These are phyloP conservation scores for Pseudomyrmex cubaensis DNA, from an alignment of 1,140 invertebrate species.

Conservation along the genomic window DNA sequence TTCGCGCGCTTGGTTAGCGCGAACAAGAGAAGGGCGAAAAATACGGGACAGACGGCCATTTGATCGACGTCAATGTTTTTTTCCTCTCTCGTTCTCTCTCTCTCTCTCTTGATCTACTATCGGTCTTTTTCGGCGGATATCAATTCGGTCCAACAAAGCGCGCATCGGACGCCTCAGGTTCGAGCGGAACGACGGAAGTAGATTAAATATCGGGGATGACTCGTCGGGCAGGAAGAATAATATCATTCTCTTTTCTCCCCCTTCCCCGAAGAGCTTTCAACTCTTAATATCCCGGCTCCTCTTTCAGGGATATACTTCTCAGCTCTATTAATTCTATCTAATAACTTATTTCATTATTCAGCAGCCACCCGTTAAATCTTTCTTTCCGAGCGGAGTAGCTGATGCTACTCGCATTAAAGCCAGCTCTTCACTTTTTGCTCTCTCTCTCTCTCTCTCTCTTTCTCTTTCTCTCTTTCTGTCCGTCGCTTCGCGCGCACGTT, in stretches of 20 bases:
- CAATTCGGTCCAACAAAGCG: constrained; percentile 49
- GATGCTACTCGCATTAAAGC: constrained; percentile 39
- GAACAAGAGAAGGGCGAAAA: neutral
- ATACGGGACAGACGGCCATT: neutral
- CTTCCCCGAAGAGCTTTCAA: constrained; percentile 40
- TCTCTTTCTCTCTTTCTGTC: no score
- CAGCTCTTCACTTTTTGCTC: constrained; percentile 31
- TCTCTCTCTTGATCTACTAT: neutral
- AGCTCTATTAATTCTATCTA: constrained; percentile 57
- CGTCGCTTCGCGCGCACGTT: neutral
- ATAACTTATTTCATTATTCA: constrained; percentile 63
- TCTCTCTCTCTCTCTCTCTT: neutral
- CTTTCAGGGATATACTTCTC: constrained; percentile 60
- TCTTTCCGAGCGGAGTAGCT: constrained; percentile 29
- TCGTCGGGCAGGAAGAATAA: constrained; percentile 56
- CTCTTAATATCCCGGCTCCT: constrained; percentile 53
- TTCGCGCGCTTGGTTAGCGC: constrained; percentile 5
- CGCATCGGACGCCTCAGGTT: constrained; percentile 25
- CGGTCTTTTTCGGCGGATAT: constrained; percentile 22
- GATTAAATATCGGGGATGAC: constrained; percentile 59
- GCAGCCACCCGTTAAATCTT: constrained; percentile 55
- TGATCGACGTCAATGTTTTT: constrained; percentile 53
- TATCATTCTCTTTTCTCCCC: constrained; percentile 34
- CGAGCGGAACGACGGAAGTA: constrained; percentile 40
- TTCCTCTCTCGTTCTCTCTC: neutral